Base-by-base conservation (phyloP, 2,888 invertebrate species). In the Monochamus alternatus region DNA sequence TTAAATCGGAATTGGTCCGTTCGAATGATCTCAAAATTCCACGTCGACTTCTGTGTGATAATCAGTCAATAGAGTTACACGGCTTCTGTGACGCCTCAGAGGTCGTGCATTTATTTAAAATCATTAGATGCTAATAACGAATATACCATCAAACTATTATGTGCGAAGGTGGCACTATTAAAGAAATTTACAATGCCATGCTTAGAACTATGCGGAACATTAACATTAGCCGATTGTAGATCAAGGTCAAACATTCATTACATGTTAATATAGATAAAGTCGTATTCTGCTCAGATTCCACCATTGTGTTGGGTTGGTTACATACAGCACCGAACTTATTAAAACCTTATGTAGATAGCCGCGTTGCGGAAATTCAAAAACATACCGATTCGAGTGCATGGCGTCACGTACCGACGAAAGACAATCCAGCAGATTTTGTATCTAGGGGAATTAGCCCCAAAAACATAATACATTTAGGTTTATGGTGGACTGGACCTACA, bases 141-240 rank as follows among this genome's bases (percentile, higher is more conserved):
- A 22, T 14, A 12, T 58, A 12, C 14, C 4, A n/a, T 58, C 5
- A 7, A 52, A 4, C 30, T 58, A n/a, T 58, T 58, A n/a, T 58
- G 58, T 14, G 14, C 22, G 9, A 58, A 58, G n/a, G 58, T 64
- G 5, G 44, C 64, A 22, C 64, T 47, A 3, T n/a, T 70, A 22
- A 74, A 69, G 43, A 4, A 47, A 14, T 2, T 62, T 4, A 60
- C 69, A n/a, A 43, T 59, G 59, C 59, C 63, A 10, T 30, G 70
- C 9, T 52, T 74, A 70, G 69, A 74, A 38, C 44, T 74, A 31
- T 74, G 74, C 32, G 55, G 52, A 9, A 63, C 74, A 8, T n/a
- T 75, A 8, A 12, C 73, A 43, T 14, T 73, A n/a, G 55, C 75
- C 72, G 65, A 38, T 43, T 75, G 9, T 4, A 47, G 0, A 14